Conservation (phyloP, 2,113 vertebrate species). For the Tonatia bakeri region DNA sequence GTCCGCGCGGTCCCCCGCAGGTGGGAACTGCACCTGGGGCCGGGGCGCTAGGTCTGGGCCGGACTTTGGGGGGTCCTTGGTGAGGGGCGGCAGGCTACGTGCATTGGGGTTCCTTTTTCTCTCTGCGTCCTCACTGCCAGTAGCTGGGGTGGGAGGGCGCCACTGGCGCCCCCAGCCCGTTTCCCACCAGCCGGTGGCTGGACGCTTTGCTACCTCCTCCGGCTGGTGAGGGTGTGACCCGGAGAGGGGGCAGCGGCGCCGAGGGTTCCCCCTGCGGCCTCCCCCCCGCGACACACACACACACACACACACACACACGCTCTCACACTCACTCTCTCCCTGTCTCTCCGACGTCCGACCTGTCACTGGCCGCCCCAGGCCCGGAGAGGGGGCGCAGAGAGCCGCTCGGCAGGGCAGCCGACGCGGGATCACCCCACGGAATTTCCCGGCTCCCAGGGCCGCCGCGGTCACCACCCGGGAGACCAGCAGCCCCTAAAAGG, state of each 20-base stretch:
- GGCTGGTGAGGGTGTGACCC: slow-evolving; percentile 64
- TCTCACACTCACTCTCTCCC: background rate
- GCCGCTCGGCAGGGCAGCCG: background rate
- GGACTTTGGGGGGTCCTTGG: background rate
- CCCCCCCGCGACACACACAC: background rate
- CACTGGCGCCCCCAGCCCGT: background rate
- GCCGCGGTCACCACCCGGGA: background rate
- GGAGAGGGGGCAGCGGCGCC: slow-evolving; percentile 23
- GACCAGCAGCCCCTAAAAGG: background rate
- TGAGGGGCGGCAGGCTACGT: background rate
- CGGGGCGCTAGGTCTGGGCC: background rate
- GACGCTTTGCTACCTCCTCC: slow-evolving; percentile 13
- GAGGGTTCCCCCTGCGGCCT: slow-evolving; percentile 40
- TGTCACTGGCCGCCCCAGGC: slow-evolving; percentile 56
- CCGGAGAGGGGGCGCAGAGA: slow-evolving; percentile 35
- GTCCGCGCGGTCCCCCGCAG: background rate
- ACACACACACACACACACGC: background rate
- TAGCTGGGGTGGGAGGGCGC: background rate
- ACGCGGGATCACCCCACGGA: slow-evolving; percentile 20
- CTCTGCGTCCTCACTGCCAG: background rate
- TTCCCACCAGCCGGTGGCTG: background rate
- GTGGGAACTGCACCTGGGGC: slow-evolving; percentile 54
- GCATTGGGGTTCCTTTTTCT: background rate
- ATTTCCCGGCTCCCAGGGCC: slow-evolving; percentile 14
- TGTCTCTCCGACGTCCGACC: background rate